phyloP scores from a whole-genome alignment of 2,113 vertebrate genomes.

The Bucco capensis region DNA sequence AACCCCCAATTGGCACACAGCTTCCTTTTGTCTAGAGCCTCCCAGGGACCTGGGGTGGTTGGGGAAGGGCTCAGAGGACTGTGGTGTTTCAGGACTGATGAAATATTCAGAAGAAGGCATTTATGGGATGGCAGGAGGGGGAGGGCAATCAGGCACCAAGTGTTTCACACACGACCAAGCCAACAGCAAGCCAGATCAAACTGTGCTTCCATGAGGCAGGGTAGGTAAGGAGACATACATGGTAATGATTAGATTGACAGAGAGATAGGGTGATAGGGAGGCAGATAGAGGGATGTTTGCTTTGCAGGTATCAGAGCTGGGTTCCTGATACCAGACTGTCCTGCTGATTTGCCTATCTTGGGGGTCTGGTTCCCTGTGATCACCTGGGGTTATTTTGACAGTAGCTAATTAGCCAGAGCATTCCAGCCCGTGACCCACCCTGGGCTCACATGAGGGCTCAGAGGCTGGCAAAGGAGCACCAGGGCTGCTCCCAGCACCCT shows the following conservation, averaged over 20 bases:
- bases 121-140: not conserved
- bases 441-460: rapidly evolving
- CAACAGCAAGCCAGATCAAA: conserved; percentile 20
- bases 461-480: not conserved
- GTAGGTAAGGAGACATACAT: conserved; percentile 1
- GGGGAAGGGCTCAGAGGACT: not conserved
- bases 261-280: not conserved
- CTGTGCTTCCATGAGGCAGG: not conserved
- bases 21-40: conserved; percentile 41
- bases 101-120: not conserved
- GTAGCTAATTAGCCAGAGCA: conserved; percentile 15
- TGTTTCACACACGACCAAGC: conserved; percentile 16
- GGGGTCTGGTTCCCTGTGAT: conserved; percentile 37
- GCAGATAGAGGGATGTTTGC: conserved; percentile 7
- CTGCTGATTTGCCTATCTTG: conserved; percentile 21
- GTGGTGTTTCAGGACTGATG: not conserved
- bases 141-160: not conserved
- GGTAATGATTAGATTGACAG: conserved; percentile 15
- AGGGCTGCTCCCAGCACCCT: rapidly evolving
- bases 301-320: not conserved
- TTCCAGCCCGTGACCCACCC: not conserved
- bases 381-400: conserved; percentile 56
- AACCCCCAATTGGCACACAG: not conserved
- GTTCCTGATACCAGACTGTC: not conserved
- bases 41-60: not conserved